Evolutionary conservation across 2,888 invertebrate genomes (phyloP), one percentile per base, ranked within the genome.

Genomic region (Beris morrisii): DNA sequence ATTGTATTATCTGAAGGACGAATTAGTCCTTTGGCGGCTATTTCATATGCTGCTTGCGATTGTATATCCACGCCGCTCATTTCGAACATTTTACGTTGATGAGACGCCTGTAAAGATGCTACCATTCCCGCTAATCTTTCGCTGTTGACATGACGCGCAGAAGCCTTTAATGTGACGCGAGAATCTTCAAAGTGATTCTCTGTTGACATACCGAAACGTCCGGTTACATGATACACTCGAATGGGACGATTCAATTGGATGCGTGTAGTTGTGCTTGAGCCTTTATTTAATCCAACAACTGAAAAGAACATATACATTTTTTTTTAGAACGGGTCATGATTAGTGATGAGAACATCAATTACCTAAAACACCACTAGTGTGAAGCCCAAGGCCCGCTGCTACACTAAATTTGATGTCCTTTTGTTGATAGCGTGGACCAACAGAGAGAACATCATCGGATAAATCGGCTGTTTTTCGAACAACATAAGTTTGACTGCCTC

Each of bases 11-110:
- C 80, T 0, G 83, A 82, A 0, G 97, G 95, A 66, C 95, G 83
- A 4, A 97, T 84, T 0, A 89, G 83, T 0, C 98, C 97, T 77
- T 88, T 82, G 0, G 87, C 83, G 6, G 96, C 96, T 67, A 97
- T 75, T 66, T 97, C 93, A 79, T 93, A 98, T 9, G 95, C 95
- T 52, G 89, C 86, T 79, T 97, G 93, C 48, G 93, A 93, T 73
- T 93, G 88, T 69, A 92, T 83, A 76, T 93, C 88, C 0, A 97
- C 86, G 30, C 95, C 95, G 72, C 87, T 85, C 52, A 88, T 75
- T 72, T 91, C 86, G 78, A 88, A 94, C 90, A 95, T 92, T 76
- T 90, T 87, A 70, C 85, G 87, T 77, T 95, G 95, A 80, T 95
- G 93, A 5, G 90, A 86, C 1, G 93, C 88, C 79, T 97, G 94